Evolutionary conservation across 2,113 vertebrate species (phyloP).

Genomic region (Psilopogon haemacephalus): DNA sequence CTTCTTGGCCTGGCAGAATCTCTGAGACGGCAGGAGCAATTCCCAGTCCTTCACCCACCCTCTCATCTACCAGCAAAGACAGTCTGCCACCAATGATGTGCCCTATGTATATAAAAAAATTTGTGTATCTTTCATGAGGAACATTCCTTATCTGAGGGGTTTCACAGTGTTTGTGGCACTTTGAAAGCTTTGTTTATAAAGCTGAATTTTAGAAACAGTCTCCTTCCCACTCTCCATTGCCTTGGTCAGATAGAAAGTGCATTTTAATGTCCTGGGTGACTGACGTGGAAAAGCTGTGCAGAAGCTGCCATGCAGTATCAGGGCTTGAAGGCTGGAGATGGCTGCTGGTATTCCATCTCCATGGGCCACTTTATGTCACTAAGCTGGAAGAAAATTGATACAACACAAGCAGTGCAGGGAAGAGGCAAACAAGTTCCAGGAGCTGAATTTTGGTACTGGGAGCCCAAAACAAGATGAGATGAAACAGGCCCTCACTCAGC

Average conservation of each 20-base stretch:
- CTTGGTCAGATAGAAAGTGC: not conserved
- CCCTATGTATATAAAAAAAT: no score
- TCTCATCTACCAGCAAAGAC: not conserved
- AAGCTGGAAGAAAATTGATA: not conserved
- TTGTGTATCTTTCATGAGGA: not conserved
- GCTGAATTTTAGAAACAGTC: not conserved
- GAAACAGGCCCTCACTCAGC: rapidly evolving
- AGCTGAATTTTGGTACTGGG: not conserved
- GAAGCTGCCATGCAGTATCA: not conserved
- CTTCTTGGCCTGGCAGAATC: not conserved
- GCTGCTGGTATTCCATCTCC: no score
- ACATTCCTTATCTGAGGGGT: not conserved
- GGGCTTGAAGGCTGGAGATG: not conserved
- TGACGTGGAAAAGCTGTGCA: not conserved
- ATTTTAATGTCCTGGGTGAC: not conserved
- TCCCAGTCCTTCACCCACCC: not conserved
- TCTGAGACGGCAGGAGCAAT: not conserved
- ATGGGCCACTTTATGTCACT: rapidly evolving
- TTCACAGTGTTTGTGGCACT: not conserved
- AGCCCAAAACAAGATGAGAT: not conserved
- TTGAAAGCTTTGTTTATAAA: not conserved
- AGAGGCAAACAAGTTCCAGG: not conserved
- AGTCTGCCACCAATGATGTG: not conserved
- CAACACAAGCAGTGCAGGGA: not conserved
- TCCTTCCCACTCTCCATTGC: not conserved